Conservation (phyloP, 2,797 vertebrate genomes). For the Sebastiscus tertius region DNA sequence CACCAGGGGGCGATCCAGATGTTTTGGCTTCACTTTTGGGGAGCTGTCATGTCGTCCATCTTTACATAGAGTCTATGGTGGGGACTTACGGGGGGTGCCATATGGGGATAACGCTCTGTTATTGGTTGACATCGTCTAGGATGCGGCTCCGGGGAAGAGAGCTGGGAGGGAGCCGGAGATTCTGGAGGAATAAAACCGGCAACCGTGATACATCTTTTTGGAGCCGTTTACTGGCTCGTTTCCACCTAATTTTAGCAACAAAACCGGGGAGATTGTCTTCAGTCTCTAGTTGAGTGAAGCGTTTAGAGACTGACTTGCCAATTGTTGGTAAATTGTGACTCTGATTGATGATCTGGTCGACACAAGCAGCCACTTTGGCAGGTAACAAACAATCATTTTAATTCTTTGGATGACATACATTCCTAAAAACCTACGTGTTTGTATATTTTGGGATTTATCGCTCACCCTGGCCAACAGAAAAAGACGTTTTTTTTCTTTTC, state of each 20-base stretch:
- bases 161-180: neutral
- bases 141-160: neutral
- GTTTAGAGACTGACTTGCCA: neutral
- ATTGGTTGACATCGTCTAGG: neutral
- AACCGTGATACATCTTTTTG: neutral
- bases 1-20: too few species aligned
- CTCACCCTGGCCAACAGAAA: neutral
- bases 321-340: neutral
- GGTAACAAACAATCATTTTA: conserved; percentile 1
- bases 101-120: neutral
- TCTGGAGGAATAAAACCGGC: rapidly evolving
- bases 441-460: neutral
- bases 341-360: conserved; percentile 2
- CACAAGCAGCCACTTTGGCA: conserved; percentile 1
- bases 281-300: neutral
- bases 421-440: neutral
- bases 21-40: neutral
- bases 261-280: neutral
- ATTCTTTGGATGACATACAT: neutral
- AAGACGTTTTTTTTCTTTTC: neutral
- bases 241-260: neutral
- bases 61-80: rapidly evolving
- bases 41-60: too few species aligned
- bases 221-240: rapidly evolving
- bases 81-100: neutral